phyloP scores from a whole-genome alignment of 2,888 invertebrate species.

The Pharmacophagus antenor region DNA sequence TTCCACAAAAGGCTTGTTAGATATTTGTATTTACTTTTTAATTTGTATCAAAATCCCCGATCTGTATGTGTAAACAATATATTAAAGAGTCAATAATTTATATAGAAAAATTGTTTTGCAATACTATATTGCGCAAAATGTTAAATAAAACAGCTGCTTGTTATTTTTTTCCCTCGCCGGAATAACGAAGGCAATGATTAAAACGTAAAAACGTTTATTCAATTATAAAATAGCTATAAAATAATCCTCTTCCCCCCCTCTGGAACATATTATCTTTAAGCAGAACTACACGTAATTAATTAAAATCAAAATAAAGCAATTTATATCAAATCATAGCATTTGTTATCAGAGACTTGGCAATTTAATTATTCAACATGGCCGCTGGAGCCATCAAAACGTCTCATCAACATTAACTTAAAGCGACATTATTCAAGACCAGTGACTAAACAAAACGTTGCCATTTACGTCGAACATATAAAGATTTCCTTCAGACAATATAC shows the following conservation, averaged over 20 bases:
- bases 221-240: not conserved
- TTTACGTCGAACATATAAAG: conserved; percentile 3
- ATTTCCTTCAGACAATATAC: conserved; percentile 14
- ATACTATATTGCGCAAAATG: not conserved
- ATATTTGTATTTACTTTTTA: not conserved
- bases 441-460: conserved; percentile 16
- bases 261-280: too few relatives aligned
- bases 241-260: too few relatives aligned
- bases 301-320: conserved; percentile 47
- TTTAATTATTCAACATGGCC: conserved; percentile 56
- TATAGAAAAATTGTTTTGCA: not conserved
- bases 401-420: conserved; percentile 45
- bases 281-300: conserved; percentile 32
- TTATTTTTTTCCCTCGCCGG: not conserved
- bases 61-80: not conserved
- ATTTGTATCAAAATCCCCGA: not conserved
- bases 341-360: conserved; percentile 44
- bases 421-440: conserved; percentile 32
- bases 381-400: conserved; percentile 39
- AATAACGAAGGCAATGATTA: not conserved
- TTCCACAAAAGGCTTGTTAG: not conserved
- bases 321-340: conserved; percentile 38
- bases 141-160: not conserved
- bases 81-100: not conserved
- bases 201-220: not conserved